These are phyloP conservation scores for Champsocephalus esox DNA, from an alignment of 2,797 vertebrate species.

Conservation along the genomic window DNA sequence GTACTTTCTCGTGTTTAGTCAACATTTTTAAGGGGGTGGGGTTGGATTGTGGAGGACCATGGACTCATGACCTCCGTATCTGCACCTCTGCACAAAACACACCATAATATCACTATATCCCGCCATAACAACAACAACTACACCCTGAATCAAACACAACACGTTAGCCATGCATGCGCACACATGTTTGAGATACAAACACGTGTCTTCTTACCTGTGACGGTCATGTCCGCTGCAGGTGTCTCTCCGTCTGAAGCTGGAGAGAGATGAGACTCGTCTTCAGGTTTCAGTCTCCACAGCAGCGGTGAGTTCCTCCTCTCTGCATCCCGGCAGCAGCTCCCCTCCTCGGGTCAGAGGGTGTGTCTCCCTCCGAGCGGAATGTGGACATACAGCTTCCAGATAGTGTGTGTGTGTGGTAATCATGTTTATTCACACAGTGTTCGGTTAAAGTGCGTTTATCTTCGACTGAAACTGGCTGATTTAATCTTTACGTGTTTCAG, in stretches of 20 bases:
- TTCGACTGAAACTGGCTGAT: neutral
- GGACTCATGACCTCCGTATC: neutral
- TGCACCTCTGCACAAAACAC: neutral
- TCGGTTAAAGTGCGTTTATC: neutral
- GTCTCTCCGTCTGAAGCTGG: conserved; percentile 27
- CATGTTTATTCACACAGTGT: neutral
- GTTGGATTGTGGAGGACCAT: neutral
- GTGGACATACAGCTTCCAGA: conserved; percentile 60
- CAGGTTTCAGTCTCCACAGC: conserved; percentile 32
- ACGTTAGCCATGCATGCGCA: neutral
- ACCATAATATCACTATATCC: neutral
- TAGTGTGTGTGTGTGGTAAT: neutral
- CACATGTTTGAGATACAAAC: neutral
- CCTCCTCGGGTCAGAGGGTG: conserved; percentile 61
- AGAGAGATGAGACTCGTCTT: conserved; percentile 1
- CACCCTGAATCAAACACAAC: neutral
- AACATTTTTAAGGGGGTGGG: neutral
- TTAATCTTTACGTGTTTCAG: conserved; percentile 6
- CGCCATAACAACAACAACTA: neutral
- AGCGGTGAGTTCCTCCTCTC: conserved; percentile 30
- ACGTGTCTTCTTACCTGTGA: conserved; percentile 59
- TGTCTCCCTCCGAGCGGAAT: conserved; percentile 63
- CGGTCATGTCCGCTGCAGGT: conserved; percentile 37
- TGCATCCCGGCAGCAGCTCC: conserved; percentile 56
- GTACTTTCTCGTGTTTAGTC: neutral